A percentile compares a stretch with the other conserved stretches of the same genome.
Evolutionary conservation across 1,140 invertebrate genomes (phyloP).

Genomic region (Nebria ingens): DNA sequence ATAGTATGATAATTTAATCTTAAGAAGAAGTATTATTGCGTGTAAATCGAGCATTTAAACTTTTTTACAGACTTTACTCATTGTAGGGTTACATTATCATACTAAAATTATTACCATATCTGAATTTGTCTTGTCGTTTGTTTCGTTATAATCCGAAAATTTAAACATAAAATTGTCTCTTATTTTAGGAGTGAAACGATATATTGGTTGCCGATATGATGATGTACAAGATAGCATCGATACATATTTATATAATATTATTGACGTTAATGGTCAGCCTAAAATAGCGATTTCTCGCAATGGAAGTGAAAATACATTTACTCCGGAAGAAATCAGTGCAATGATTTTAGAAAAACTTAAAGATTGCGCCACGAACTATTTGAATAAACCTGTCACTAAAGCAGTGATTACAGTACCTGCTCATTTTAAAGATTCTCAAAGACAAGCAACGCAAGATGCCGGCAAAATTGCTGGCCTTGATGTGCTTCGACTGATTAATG

Average conservation of each 20-base stretch:
- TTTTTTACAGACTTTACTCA: too few species aligned
- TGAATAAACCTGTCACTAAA: conserved; percentile 56
- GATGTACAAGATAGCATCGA: conserved; percentile 52
- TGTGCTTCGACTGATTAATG: conserved; percentile 60
- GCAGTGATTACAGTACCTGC: conserved; percentile 49
- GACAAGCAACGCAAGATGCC: conserved; percentile 55
- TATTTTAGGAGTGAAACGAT: conserved; percentile 43
- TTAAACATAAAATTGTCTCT: too few species aligned
- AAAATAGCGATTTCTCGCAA: conserved; percentile 44
- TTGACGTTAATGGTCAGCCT: conserved; percentile 49
- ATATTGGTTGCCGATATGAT: conserved; percentile 57
- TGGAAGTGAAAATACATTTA: conserved; percentile 44
- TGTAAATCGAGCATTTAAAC: too few species aligned
- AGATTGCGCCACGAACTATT: conserved; percentile 68
- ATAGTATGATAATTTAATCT: too few species aligned
- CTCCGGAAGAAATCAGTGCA: conserved; percentile 61
- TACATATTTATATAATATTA: conserved; percentile 53
- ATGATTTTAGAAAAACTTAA: conserved; percentile 74
- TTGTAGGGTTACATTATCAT: too few species aligned
- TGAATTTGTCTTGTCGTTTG: too few species aligned
- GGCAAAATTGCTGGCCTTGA: conserved; percentile 56
- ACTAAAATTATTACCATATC: too few species aligned
- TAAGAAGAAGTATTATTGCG: too few species aligned
- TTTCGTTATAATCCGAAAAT: too few species aligned
- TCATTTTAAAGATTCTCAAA: conserved; percentile 56